These are phyloP conservation scores for Silurus glanis DNA, from an alignment of 2,113 vertebrate genomes.

Conservation along the genomic window DNA sequence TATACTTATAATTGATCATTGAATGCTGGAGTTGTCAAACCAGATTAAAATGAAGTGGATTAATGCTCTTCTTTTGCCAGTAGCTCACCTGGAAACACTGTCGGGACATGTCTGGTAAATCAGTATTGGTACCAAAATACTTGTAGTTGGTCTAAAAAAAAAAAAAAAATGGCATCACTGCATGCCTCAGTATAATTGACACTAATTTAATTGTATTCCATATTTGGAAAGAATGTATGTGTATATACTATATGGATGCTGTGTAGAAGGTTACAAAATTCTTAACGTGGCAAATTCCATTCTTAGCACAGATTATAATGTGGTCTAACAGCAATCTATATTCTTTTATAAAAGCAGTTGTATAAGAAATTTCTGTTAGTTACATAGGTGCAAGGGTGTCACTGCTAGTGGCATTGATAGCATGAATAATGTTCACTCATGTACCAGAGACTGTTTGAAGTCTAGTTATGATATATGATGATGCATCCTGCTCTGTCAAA, in stretches of 20 bases:
- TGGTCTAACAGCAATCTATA: slow-evolving; percentile 1
- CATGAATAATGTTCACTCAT: background rate
- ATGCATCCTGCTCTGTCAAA: slow-evolving; percentile 11
- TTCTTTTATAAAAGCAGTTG: background rate
- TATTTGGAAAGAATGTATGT: background rate
- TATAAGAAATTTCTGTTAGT: background rate
- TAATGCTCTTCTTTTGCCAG: background rate
- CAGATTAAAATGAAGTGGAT: background rate
- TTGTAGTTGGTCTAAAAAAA: background rate
- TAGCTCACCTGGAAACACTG: background rate
- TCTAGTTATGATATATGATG: slow-evolving; percentile 5
- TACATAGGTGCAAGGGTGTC: background rate
- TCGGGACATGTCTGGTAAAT: background rate
- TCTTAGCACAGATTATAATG: background rate
- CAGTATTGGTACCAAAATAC: background rate
- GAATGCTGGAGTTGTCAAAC: background rate
- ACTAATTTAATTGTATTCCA: background rate
- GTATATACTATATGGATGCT: background rate
- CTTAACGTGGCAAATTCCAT: no score
- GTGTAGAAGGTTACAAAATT: background rate
- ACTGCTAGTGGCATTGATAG: background rate
- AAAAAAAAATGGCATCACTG: background rate
- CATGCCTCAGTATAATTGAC: background rate
- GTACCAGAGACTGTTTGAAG: background rate
- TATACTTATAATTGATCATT: background rate